Percentiles rank a stretch among this genome's conserved stretches.
Evolutionary conservation across 2,113 vertebrate species (phyloP).

Genomic region (Psilopsiagon aurifrons): DNA sequence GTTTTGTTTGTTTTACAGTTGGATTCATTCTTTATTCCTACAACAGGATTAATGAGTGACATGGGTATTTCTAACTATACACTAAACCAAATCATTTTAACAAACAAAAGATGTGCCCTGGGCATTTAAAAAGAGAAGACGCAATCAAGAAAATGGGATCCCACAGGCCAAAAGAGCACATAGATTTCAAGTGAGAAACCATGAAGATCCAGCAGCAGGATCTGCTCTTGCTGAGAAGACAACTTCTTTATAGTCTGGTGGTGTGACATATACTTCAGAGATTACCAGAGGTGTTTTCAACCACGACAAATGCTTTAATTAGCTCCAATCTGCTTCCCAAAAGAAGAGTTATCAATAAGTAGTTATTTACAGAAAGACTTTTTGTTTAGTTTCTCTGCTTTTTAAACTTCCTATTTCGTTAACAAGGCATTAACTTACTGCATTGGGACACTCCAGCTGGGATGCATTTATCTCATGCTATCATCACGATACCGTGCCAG

Average conservation of each 20-base stretch:
- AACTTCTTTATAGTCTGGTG: background rate
- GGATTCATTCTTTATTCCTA: slow-evolving; percentile 47
- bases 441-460: background rate
- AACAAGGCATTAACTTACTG: background rate
- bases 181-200: background rate
- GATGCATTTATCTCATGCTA: background rate
- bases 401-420: background rate
- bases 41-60: background rate
- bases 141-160: background rate
- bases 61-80: slow-evolving; percentile 34
- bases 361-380: background rate
- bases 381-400: background rate
- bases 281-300: background rate
- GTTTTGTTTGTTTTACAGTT: background rate
- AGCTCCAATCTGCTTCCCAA: background rate
- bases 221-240: background rate
- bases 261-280: background rate
- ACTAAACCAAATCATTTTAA: slow-evolving; percentile 29
- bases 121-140: background rate
- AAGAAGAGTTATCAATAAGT: background rate
- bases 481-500: background rate
- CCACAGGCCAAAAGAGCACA: background rate
- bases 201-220: background rate
- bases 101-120: background rate
- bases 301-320: background rate